Percentiles rank a stretch among this genome's conserved stretches.
Conservation (phyloP, 2,888 invertebrate species). For the Ditylenchus weischeri region DNA sequence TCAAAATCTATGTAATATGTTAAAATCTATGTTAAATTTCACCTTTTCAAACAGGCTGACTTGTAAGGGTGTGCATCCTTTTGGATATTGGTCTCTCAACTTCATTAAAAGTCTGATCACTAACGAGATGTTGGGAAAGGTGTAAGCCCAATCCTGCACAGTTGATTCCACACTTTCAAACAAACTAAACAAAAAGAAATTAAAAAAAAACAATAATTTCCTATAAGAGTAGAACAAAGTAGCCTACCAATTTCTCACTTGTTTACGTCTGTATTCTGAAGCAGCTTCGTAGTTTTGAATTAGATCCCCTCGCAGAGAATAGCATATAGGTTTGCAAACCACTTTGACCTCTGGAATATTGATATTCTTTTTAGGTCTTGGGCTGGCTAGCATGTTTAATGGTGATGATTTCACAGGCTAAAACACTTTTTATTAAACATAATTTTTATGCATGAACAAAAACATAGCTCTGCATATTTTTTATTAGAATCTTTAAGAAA, state of each 20-base stretch:
- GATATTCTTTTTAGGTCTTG: too few relatives aligned
- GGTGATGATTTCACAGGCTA: too few relatives aligned
- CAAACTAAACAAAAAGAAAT: neutral
- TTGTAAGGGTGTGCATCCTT: neutral
- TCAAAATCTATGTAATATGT: too few relatives aligned
- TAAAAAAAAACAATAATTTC: neutral
- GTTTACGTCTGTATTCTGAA: neutral
- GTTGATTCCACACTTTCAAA: neutral
- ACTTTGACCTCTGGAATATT: too few relatives aligned
- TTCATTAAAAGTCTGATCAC: neutral
- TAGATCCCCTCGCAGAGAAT: neutral
- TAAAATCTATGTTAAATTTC: too few relatives aligned
- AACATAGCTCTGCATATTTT: too few relatives aligned
- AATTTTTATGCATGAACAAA: too few relatives aligned
- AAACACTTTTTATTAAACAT: too few relatives aligned
- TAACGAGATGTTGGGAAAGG: neutral
- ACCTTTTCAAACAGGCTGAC: neutral
- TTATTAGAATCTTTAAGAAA: too few relatives aligned
- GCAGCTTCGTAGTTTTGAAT: slow-evolving; percentile 1
- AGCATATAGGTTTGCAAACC: neutral
- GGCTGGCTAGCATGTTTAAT: too few relatives aligned
- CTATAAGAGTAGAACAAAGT: neutral
- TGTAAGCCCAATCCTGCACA: neutral
- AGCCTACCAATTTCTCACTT: neutral
- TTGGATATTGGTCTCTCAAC: neutral